Base-by-base conservation (phyloP, 2,888 invertebrate species). In the Lydus trimaculatus region DNA sequence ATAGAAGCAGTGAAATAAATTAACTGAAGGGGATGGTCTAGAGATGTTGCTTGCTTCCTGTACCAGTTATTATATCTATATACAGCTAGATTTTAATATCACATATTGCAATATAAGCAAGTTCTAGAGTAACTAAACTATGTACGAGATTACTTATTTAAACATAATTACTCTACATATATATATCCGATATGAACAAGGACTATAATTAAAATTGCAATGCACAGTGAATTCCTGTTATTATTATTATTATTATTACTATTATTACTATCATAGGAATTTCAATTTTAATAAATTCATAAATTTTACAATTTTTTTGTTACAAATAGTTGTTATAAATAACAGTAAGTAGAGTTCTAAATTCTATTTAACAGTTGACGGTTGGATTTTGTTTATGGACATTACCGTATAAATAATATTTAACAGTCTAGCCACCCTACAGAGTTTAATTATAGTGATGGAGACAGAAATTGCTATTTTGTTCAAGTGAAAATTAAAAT, bases 391-490 rank as follows among this genome's bases (percentile, higher is more conserved):
- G 23, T 52, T 52, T 52, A 52, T 20, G 48, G 48, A 52, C 48
- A 52, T 43, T 43, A 17, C n/a, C 17, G n/a, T n/a, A 43, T 52
- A 52, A 52, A 52, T 52, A 52, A 52, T 52, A 52, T 52, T 23
- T 11, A 52, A 52, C 48, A 52, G 17, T 52, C 11, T 43, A 17
- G 20, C 48, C 48, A 52, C 23, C 68, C 68, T 65, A 63, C 65
- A 43, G 68, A 65, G 68, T 65, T 64, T 68, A 68, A 68, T 68
- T 68, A 68, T 65, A 58, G 65, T 68, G 65, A 68, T 68, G 64
- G 64, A 61, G 64, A 67, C 64, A 67, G 63, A 64, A 67, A 64
- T 68, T 68, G 62, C 43, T 65, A 62, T 61, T 65, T 68, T 65
- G 65, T 65, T 63, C 43, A 65, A 62, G 56, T 48, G 65, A 52